These are phyloP conservation scores for Thaumetopoea pityocampa DNA, from an alignment of 1,140 invertebrate genomes.

Conservation along the genomic window DNA sequence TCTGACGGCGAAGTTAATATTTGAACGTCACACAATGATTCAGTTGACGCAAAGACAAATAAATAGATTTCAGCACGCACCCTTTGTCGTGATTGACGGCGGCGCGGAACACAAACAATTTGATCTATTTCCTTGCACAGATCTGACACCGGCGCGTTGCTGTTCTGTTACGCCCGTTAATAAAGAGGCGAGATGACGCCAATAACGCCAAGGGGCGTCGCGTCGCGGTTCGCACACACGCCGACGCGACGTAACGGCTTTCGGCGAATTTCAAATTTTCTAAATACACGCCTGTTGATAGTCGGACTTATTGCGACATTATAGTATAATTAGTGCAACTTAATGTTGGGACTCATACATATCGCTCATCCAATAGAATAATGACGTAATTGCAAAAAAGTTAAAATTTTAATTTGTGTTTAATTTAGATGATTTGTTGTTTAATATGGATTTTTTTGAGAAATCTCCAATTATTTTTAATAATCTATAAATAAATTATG, in stretches of 20 bases:
- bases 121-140: conserved; percentile 35
- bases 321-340: conserved; percentile 65
- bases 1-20: conserved; percentile 15
- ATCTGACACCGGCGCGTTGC: conserved; percentile 40
- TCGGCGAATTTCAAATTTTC: conserved; percentile 55
- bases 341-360: conserved; percentile 28
- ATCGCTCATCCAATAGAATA: no score
- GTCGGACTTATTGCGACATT: conserved; percentile 56
- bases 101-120: conserved; percentile 38
- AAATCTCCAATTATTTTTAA: no score
- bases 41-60: conserved; percentile 7
- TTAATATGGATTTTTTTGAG: no score
- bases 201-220: conserved; percentile 54
- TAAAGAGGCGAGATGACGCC: conserved; percentile 38
- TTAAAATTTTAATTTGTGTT: no score
- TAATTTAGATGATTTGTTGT: no score
- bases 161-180: no score
- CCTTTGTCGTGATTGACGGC: conserved; percentile 17
- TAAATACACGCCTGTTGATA: conserved; percentile 47
- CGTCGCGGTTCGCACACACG: conserved; percentile 52
- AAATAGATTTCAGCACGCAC: conserved; percentile 4
- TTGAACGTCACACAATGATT: conserved; percentile 12
- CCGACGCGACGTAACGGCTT: conserved; percentile 3
- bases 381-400: no score
- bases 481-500: no score